Evolutionary conservation across 2,888 invertebrate genomes (phyloP), one percentile per base, ranked within the genome.

Genomic region (Colletes collaris): DNA sequence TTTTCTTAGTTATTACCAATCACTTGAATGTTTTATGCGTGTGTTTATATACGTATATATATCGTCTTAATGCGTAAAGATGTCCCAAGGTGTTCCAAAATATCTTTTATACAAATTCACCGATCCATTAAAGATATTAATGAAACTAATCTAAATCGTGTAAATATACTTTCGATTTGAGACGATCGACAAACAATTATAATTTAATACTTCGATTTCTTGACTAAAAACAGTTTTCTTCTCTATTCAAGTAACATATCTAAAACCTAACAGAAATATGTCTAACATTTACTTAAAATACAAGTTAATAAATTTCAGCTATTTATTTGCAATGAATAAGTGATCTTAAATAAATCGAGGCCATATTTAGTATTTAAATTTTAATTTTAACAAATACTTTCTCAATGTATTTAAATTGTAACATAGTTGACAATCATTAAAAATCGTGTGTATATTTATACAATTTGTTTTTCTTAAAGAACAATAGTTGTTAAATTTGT

Each of bases 361-460:
- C 10, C 11, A 46, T n/a, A 55, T 1, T 35, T 59, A 52, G 35
- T 67, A 67, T 8, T 3, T 66, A 27, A 50, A 52, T 52, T 65
- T 50, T 10, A 58, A 19, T 40, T 5, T 16, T 10, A 4, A 16
- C 44, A 56, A 27, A 16, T 59, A 52, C n/a, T 73, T 19, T 56
- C 35, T 56, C 35, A 49, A 71, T 56, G 35, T 49, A 60, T 55
- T 62, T 27, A 6, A 62, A 65, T 65, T 59, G 16, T 44, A 49
- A 68, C 8, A 35, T 27, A 53, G 13, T 35, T 63, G 58, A 53
- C 58, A 68, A 68, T 59, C 56, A 79, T 73, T 73, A 49, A 80
- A 73, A 73, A 69, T 80, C 62, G 65, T 58, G 53, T n/a, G 46
- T 78, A 72, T 68, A 72, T 76, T 78, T 77, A 19, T 58, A 77